phyloP scores from a whole-genome alignment of 2,888 invertebrate genomes.

The Gastrophysa polygoni region DNA sequence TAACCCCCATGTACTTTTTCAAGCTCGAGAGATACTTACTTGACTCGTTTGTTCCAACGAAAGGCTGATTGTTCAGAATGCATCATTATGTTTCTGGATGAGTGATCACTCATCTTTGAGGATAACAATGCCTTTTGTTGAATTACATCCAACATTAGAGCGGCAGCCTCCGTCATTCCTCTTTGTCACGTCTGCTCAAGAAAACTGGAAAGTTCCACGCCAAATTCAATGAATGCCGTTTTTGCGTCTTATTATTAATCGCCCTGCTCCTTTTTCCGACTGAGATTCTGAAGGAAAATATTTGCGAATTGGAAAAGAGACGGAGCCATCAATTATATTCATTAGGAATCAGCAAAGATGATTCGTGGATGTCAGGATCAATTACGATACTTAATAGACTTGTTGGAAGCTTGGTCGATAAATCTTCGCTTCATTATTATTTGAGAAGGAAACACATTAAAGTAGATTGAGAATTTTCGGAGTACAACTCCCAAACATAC shows the following conservation, averaged over 20 bases:
- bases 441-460: too few relatives aligned
- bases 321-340: too few relatives aligned
- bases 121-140: conserved; percentile 9
- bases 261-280: background rate
- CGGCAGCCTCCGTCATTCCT: background rate
- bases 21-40: background rate
- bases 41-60: conserved; percentile 6
- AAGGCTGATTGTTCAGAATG: background rate
- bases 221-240: background rate
- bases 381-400: too few relatives aligned
- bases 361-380: too few relatives aligned
- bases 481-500: too few relatives aligned
- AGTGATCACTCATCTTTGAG: background rate
- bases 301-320: background rate
- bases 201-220: background rate
- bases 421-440: too few relatives aligned
- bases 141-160: conserved; percentile 6
- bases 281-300: background rate
- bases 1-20: background rate
- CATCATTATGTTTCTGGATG: background rate
- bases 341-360: background rate
- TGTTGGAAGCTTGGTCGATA: too few relatives aligned
- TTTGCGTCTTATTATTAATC: background rate
- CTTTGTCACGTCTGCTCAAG: background rate
- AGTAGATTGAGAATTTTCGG: too few relatives aligned